phyloP scores from a whole-genome alignment of 1,140 invertebrate species.

The Triops cancriformis region DNA sequence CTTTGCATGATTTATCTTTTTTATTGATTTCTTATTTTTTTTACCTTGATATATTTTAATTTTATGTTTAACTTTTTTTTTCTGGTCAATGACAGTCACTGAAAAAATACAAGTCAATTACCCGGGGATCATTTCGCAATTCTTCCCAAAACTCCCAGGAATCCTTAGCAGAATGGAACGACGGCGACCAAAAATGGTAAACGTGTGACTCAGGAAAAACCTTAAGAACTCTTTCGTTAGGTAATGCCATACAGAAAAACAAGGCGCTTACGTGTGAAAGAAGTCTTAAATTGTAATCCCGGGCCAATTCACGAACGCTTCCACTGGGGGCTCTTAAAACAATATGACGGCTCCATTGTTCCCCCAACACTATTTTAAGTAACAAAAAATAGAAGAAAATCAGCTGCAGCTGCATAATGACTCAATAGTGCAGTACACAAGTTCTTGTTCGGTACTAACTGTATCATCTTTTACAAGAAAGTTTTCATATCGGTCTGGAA shows the following conservation, averaged over 20 bases:
- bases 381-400: background rate
- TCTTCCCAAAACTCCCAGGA: background rate
- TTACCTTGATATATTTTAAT: too few relatives aligned
- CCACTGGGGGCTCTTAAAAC: background rate
- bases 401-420: background rate
- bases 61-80: too few relatives aligned
- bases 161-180: background rate
- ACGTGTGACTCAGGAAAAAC: conserved; percentile 23
- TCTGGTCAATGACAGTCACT: too few relatives aligned
- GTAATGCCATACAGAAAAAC: background rate
- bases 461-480: background rate
- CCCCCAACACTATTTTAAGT: background rate
- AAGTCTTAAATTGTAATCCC: background rate
- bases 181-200: conserved; percentile 17
- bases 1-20: too few relatives aligned
- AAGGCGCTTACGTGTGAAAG: background rate
- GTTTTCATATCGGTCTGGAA: background rate
- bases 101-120: conserved; percentile 14
- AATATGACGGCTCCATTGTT: background rate
- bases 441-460: background rate
- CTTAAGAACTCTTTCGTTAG: background rate
- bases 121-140: conserved; percentile 19
- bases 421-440: background rate
- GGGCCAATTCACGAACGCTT: conserved; percentile 7
- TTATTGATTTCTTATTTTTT: too few relatives aligned